Evolutionary conservation across 1,140 invertebrate species (phyloP).

Genomic region (Polypedilum vanderplanki): DNA sequence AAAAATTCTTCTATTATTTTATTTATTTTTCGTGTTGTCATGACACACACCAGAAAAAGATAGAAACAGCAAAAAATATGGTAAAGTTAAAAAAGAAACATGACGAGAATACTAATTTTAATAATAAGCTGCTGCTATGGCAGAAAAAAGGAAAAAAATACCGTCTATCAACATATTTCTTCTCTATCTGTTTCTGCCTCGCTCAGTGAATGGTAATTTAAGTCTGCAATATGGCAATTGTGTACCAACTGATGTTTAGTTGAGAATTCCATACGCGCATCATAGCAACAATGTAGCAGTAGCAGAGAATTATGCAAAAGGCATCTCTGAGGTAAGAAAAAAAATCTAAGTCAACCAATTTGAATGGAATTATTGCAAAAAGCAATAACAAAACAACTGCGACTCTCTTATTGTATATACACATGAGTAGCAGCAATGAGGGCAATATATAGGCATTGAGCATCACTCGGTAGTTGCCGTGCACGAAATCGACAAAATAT

Average conservation of each 20-base stretch:
- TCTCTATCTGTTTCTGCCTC: background rate
- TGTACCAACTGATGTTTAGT: slow-evolving; percentile 10
- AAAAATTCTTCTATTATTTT: no score
- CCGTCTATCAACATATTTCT: slow-evolving; percentile 27
- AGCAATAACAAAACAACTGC: background rate
- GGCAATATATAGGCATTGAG: background rate
- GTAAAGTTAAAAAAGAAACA: slow-evolving; percentile 14
- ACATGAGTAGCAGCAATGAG: background rate
- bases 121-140: background rate
- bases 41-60: background rate
- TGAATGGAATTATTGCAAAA: no score
- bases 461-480: background rate
- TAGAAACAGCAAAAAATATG: background rate
- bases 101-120: slow-evolving; percentile 24
- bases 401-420: background rate
- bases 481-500: background rate
- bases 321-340: background rate
- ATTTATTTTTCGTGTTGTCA: no score
- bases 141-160: background rate
- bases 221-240: slow-evolving; percentile 5
- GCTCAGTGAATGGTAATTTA: background rate
- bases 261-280: background rate
- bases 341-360: no score
- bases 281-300: background rate
- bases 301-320: background rate